Evolutionary conservation across 2,888 invertebrate genomes (phyloP).

Genomic region (Melinaea menophilus): DNA sequence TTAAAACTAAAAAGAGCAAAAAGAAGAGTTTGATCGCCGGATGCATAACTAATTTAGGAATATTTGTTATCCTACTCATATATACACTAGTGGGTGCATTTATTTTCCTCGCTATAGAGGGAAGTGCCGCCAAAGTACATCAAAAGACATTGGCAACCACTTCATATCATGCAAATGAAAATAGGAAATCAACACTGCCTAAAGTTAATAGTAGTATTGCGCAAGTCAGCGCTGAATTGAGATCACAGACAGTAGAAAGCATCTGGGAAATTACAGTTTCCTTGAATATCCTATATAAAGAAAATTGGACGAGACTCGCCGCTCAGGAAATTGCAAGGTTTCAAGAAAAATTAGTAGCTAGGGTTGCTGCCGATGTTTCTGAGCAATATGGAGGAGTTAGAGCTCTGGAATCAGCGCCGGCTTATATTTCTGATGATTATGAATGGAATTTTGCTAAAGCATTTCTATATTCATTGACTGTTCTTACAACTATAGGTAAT

Average conservation of each 20-base stretch:
- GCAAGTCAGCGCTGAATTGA: slow-evolving; percentile 66
- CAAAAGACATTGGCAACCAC: slow-evolving; percentile 73
- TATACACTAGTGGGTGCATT: slow-evolving; percentile 87
- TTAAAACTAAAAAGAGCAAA: slow-evolving; percentile 70
- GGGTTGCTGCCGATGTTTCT: slow-evolving; percentile 86
- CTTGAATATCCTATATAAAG: slow-evolving; percentile 90
- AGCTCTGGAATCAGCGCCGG: slow-evolving; percentile 67
- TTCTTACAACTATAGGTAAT: slow-evolving; percentile 93
- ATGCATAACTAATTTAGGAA: slow-evolving; percentile 87
- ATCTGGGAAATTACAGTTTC: slow-evolving; percentile 95
- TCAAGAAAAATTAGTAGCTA: slow-evolving; percentile 88
- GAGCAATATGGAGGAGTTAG: slow-evolving; percentile 72
- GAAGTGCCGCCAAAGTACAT: slow-evolving; percentile 76
- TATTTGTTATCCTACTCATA: slow-evolving; percentile 87
- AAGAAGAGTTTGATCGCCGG: slow-evolving; percentile 79
- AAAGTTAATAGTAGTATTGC: slow-evolving; percentile 63
- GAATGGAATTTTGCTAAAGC: slow-evolving; percentile 95
- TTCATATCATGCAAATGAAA: slow-evolving; percentile 65
- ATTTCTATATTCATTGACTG: slow-evolving; percentile 95
- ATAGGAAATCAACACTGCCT: slow-evolving; percentile 52
- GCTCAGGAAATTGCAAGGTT: slow-evolving; percentile 84
- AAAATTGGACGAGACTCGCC: slow-evolving; percentile 92
- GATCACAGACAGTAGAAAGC: slow-evolving; percentile 86
- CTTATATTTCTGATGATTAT: slow-evolving; percentile 75
- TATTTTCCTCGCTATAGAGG: slow-evolving; percentile 91